Conservation (phyloP, 2,888 invertebrate species). For the Octonoba sinensis region DNA sequence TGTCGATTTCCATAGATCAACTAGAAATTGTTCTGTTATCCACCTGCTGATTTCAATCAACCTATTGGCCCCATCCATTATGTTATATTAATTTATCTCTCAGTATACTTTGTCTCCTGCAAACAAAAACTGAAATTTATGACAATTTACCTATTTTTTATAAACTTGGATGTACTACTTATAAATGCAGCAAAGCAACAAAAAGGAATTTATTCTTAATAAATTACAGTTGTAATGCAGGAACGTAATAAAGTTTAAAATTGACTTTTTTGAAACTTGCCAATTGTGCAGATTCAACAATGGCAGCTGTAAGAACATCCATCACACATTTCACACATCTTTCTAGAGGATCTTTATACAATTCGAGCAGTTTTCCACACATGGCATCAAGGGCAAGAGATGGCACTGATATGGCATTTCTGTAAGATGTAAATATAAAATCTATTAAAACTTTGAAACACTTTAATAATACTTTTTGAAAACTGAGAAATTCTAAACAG, state of each 20-base stretch:
- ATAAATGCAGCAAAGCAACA: neutral
- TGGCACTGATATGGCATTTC: conserved; percentile 21
- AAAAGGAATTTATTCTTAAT: neutral
- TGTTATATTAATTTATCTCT: no score
- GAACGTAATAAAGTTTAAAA: no score
- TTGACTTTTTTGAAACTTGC: neutral
- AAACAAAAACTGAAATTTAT: no score
- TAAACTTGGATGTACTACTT: neutral
- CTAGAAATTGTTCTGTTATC: no score
- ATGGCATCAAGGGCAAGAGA: conserved; percentile 23
- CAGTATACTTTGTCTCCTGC: no score
- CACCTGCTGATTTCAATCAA: no score
- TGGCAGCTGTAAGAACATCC: conserved; percentile 5
- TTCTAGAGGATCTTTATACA: conserved; percentile 29
- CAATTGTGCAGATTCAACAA: conserved; percentile 4
- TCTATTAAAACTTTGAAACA: neutral
- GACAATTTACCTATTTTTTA: no score
- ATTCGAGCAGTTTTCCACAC: conserved; percentile 11
- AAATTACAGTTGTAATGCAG: no score
- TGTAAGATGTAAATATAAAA: conserved; percentile 1
- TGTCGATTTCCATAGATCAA: no score
- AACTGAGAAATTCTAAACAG: neutral
- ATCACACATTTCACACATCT: conserved; percentile 21
- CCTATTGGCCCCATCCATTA: no score
- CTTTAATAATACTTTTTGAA: neutral